Base-by-base conservation (phyloP, 1,140 invertebrate genomes). In the Hycleus phaleratus region DNA sequence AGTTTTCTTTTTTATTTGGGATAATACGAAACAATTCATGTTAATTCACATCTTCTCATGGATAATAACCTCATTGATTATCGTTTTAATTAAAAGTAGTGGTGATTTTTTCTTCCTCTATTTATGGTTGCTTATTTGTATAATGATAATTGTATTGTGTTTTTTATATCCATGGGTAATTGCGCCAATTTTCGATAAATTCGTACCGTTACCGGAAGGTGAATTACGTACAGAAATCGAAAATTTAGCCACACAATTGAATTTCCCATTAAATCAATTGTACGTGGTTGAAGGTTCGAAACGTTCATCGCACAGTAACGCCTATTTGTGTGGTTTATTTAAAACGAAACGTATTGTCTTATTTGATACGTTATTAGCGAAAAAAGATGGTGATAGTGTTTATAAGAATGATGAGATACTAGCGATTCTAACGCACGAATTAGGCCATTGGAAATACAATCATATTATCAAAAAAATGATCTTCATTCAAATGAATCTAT, bases 271-370 rank as follows among this genome's bases (percentile, higher is more conserved):
- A 2, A 93, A 88, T 32, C 95, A 99, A 75, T 74, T 99, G 11
- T 98, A 91, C 75, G 90, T 99, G 59, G 96, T 99, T 6, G 95
- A 99, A 82, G 95, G 94, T 38, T 98, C 95, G 0, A 97, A 96
- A 73, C 78, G 95, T 58, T 97, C 94, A 7, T 67, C 91, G 1
- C 96, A 99, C 69, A 96, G 93, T 67, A 98, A 98, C 82, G 96
- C 96, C 8, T 99, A 99, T 72, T 92, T 99, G 68, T 98, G 96
- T 76, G 97, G 97, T 3, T 87, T 99, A 63, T 94, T 93, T 79
- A 97, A 97, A 67, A 87, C 93, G 47, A 99, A 99, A 71, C 81
- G 96, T 56, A 99, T 99, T 72, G 97, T 99, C n/a, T 77, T 99
- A 3, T 99, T 95, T 77, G 97, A 99, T 75, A 99, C 97, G 4